Evolutionary conservation across 2,113 vertebrate species (phyloP).

Genomic region (Bettongia penicillata): DNA sequence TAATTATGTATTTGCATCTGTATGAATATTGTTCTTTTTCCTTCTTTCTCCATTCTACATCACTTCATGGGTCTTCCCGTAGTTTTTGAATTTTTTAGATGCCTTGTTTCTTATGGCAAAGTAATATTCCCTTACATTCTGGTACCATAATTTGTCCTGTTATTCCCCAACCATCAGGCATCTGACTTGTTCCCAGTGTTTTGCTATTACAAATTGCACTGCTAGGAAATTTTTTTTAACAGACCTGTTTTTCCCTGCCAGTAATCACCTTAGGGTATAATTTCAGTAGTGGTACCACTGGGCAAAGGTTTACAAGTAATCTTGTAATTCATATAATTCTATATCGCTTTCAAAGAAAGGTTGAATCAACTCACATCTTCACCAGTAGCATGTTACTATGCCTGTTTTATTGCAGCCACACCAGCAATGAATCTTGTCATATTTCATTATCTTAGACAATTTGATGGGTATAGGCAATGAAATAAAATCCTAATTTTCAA

Average conservation of each 20-base stretch:
- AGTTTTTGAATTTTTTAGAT: background rate
- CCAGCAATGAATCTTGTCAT: background rate
- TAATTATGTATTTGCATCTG: background rate
- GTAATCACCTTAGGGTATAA: background rate
- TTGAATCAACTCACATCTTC: background rate
- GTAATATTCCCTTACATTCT: background rate
- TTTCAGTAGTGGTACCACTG: background rate
- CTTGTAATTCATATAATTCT: background rate
- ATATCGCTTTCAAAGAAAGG: background rate
- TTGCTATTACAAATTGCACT: background rate
- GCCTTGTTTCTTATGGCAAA: background rate
- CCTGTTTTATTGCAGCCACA: background rate
- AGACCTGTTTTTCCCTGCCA: background rate
- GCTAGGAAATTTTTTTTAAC: background rate
- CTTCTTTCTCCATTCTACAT: background rate
- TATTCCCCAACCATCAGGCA: background rate
- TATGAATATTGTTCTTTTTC: background rate
- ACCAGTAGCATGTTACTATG: background rate
- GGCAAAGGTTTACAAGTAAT: background rate
- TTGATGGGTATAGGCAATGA: background rate
- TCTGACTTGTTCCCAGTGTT: background rate
- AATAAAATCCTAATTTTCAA: background rate
- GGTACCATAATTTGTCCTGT: background rate
- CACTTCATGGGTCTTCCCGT: background rate
- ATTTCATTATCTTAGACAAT: background rate